These are phyloP conservation scores for Apamea epomidion DNA, from an alignment of 2,888 invertebrate genomes.

Conservation along the genomic window DNA sequence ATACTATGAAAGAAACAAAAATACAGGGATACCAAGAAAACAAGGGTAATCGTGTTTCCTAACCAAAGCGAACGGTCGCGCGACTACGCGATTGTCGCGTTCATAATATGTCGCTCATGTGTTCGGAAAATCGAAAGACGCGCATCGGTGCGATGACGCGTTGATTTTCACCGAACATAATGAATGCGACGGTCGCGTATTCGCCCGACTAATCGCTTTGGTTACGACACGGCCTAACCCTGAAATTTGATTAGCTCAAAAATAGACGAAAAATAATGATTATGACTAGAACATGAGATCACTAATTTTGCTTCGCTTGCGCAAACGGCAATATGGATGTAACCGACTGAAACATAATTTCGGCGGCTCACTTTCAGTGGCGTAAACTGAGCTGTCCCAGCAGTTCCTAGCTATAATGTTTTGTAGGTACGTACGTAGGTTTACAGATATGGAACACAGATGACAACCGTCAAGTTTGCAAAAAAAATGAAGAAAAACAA, in stretches of 20 bases:
- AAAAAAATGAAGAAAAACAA: background rate
- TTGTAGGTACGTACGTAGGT: no score
- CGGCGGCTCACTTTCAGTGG: background rate
- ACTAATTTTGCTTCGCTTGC: no score
- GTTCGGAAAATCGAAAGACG: background rate
- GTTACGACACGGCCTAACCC: background rate
- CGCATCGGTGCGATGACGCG: no score
- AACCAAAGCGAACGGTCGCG: background rate
- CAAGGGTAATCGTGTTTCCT: background rate
- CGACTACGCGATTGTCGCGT: no score
- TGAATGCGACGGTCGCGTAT: background rate
- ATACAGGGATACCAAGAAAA: background rate
- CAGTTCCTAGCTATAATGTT: background rate
- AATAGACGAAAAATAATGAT: background rate
- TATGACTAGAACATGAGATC: background rate
- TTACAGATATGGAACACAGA: background rate
- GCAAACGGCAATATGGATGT: background rate
- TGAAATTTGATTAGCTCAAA: background rate
- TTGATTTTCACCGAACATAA: background rate
- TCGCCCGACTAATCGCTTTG: background rate
- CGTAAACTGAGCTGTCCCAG: background rate
- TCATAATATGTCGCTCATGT: background rate
- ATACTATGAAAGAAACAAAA: background rate
- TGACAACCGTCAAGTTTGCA: background rate
- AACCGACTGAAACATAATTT: constrained; percentile 1